These are phyloP conservation scores for Oncorhynchus clarkii DNA, from an alignment of 2,113 vertebrate species.

Conservation along the genomic window DNA sequence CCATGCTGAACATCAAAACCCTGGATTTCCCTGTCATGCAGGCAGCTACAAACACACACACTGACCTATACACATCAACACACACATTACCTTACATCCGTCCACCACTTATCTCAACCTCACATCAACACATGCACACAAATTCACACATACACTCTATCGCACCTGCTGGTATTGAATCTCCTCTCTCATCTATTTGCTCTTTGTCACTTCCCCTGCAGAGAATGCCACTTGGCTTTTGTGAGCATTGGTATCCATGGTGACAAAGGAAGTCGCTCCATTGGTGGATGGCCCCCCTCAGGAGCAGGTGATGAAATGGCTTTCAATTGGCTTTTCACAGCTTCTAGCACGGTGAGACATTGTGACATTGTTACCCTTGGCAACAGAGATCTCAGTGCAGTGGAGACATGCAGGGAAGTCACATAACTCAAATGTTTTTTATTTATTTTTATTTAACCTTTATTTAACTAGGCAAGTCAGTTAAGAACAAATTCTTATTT, in stretches of 20 bases:
- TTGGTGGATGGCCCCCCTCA: conserved; percentile 9
- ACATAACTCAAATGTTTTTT: too few relatives aligned
- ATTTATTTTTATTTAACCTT: too few relatives aligned
- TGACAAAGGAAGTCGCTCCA: conserved; percentile 28
- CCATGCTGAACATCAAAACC: conserved; percentile 11
- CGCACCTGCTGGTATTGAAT: conserved; percentile 15
- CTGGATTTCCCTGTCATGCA: conserved; percentile 14
- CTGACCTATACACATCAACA: conserved; percentile 2
- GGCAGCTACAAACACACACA: conserved; percentile 7
- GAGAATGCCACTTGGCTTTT: conserved; percentile 13
- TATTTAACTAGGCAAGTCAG: too few relatives aligned
- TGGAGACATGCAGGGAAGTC: too few relatives aligned
- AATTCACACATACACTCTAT: background rate
- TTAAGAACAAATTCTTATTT: too few relatives aligned
- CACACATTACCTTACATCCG: background rate
- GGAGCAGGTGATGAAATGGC: conserved; percentile 17
- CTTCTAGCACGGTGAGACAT: background rate
- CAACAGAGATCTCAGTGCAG: background rate
- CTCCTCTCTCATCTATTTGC: background rate
- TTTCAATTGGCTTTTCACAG: background rate
- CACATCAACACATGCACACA: conserved; percentile 14
- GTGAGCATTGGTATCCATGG: conserved; percentile 51
- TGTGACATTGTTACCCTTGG: background rate
- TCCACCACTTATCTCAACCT: background rate
- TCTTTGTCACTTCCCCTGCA: background rate